phyloP scores from a whole-genome alignment of 2,113 vertebrate genomes.

The Alethe diademata region DNA sequence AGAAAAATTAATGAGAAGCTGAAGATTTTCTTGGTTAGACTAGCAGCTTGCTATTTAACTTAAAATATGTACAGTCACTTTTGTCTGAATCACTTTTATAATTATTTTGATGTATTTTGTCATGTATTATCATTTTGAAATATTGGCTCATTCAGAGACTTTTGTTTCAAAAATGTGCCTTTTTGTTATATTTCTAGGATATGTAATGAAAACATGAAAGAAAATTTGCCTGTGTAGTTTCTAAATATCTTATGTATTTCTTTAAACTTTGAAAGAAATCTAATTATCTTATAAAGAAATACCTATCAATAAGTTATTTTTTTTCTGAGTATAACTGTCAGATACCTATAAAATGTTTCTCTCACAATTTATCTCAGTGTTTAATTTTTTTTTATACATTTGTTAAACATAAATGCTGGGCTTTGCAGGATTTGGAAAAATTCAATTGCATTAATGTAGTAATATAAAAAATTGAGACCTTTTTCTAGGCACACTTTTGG shows the following conservation, averaged over 20 bases:
- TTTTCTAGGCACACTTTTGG: neutral
- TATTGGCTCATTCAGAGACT: slow-evolving; percentile 32
- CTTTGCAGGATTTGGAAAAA: neutral
- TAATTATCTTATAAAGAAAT: neutral
- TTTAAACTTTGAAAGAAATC: neutral
- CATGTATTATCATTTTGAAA: slow-evolving; percentile 57
- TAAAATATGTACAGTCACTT: slow-evolving; percentile 61
- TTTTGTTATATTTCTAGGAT: slow-evolving; percentile 36
- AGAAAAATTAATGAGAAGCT: neutral
- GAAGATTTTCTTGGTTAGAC: neutral
- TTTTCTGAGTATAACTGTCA: neutral
- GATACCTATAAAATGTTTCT: neutral
- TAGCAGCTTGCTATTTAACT: slow-evolving; percentile 60
- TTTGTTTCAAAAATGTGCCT: neutral
- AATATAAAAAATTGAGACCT: neutral
- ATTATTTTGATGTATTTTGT: slow-evolving; percentile 66
- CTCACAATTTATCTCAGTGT: neutral
- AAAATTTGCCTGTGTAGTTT: neutral
- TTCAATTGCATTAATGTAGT: neutral
- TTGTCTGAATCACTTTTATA: slow-evolving; percentile 55
- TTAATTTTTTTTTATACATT: neutral
- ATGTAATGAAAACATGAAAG: slow-evolving; percentile 37
- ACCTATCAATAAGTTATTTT: neutral
- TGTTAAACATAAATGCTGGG: neutral
- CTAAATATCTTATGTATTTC: slow-evolving; percentile 8